Evolutionary conservation across 2,888 invertebrate genomes (phyloP), one percentile per base, ranked within the genome.

Genomic region (Masnerella sp.): DNA sequence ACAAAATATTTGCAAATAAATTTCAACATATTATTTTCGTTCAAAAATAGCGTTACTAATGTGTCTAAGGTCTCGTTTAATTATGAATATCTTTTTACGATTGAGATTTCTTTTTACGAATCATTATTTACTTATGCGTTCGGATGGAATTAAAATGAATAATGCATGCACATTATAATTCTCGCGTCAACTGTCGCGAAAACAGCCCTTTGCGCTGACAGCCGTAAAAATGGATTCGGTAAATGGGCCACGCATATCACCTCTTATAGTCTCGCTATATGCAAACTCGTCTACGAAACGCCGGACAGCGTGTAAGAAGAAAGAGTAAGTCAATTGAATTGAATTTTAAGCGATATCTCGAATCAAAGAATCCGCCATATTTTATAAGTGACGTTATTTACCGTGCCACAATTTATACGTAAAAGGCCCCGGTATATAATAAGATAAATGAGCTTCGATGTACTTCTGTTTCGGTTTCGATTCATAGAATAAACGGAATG

Each of bases 241-340:
- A 74, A 74, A 74, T 74, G 62, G 73, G 68, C 67, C 73, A 68
- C 34, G 64, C 68, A 58, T 22, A 58, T 68, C 68, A 69, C 64
- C 59, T 54, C 59, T 42, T 56, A 43, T 62, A 49, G 62, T 34
- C 18, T 49, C 43, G n/a, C 42, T 18, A 32, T 62, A 74, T 69
- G 73, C 62, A 73, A 73, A 73, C 56, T 49, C 61, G 73, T 64
- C 34, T 34, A 34, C 62, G 52, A 40, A 64, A 58, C 51, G 34
- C 52, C 43, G 65, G 25, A 59, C 59, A 42, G 52, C 12, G 52
- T 30, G 73, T 25, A 51, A 61, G 56, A 62, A 62, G 62, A 73
- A 62, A 73, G 62, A 68, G 51, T 49, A 61, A 61, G 62, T 73
- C 68, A 62, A 73, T 73, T 67, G 67, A 73, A 68, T 68, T 73